These are phyloP conservation scores for Petroica traversi DNA, from an alignment of 2,113 vertebrate genomes.

Conservation along the genomic window DNA sequence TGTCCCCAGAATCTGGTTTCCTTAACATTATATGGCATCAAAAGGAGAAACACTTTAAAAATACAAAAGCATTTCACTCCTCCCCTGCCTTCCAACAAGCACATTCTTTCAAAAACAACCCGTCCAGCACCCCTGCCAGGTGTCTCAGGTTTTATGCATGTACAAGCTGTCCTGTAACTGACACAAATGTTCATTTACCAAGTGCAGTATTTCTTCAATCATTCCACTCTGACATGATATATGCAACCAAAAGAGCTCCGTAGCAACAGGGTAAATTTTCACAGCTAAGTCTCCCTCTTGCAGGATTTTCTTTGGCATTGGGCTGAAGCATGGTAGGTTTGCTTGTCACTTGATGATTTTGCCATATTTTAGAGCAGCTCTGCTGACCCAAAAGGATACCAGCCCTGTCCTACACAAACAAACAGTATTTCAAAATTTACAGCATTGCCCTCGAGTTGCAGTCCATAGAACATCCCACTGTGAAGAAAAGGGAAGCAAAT, in stretches of 20 bases:
- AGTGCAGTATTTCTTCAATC: background rate
- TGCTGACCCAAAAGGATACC: background rate
- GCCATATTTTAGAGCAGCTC: background rate
- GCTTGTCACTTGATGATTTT: background rate
- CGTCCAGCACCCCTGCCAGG: background rate
- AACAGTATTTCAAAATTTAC: background rate
- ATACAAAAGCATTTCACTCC: background rate
- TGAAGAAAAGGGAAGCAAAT: background rate
- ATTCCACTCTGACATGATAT: background rate
- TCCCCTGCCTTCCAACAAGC: background rate
- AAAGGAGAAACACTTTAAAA: background rate
- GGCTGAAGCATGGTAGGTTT: background rate
- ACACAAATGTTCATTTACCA: background rate
- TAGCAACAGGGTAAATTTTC: background rate
- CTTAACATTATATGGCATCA: background rate
- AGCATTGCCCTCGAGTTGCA: background rate
- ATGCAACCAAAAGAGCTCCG: background rate
- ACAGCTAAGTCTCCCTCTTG: conserved; percentile 8
- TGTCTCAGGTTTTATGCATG: background rate
- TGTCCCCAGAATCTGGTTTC: background rate
- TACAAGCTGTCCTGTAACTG: background rate
- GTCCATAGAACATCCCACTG: background rate
- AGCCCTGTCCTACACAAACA: background rate
- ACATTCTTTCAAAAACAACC: background rate
- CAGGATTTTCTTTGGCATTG: background rate